These are phyloP conservation scores for Eubasilissa regina DNA, from an alignment of 1,140 invertebrate genomes.

Conservation along the genomic window DNA sequence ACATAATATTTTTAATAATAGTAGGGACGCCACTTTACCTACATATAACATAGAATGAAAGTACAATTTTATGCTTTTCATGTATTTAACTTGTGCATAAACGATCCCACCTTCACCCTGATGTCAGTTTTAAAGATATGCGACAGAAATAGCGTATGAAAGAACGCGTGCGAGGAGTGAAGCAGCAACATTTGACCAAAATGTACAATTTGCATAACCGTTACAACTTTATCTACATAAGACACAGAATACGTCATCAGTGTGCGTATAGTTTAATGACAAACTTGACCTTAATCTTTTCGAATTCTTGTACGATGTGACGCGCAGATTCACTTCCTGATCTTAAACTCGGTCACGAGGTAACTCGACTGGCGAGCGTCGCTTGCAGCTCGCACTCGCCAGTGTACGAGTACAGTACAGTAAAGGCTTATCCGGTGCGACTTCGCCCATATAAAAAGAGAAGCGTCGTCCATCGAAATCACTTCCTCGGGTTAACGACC, in stretches of 20 bases:
- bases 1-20: too few relatives aligned
- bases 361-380: neutral
- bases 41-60: too few relatives aligned
- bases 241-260: neutral
- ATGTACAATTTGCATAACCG: neutral
- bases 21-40: too few relatives aligned
- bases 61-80: too few relatives aligned
- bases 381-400: neutral
- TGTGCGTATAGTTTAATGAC: too few relatives aligned
- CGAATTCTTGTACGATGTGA: neutral
- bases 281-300: conserved; percentile 4
- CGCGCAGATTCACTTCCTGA: conserved; percentile 27
- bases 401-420: neutral
- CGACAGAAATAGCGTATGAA: too few relatives aligned
- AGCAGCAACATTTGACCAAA: neutral
- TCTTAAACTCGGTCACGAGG: neutral
- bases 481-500: conserved; percentile 46
- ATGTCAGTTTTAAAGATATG: too few relatives aligned
- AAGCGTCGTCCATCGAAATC: neutral
- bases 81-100: too few relatives aligned
- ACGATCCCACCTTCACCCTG: too few relatives aligned
- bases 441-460: conserved; percentile 2
- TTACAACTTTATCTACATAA: neutral
- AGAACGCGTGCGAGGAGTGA: too few relatives aligned
- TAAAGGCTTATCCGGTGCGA: neutral